Evolutionary conservation across 2,113 vertebrate genomes (phyloP), one percentile per base, ranked within the genome.

Genomic region (Colius striatus): DNA sequence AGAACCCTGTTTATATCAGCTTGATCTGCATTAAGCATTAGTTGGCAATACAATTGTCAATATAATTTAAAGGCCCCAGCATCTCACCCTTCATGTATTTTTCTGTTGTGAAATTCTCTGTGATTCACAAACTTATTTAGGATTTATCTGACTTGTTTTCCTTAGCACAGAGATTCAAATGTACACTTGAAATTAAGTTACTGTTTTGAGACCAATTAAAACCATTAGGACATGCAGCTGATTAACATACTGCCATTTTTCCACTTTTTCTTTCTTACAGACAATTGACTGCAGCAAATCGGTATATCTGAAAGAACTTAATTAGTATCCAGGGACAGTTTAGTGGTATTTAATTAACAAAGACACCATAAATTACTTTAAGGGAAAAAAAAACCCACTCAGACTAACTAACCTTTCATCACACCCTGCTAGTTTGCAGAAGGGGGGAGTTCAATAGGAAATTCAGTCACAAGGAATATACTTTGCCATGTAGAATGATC

Each of bases 1-100:
- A 96, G 84, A 85, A 70, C 78, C 74, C 58, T 96, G 96, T 93
- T 98, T 96, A 95, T 95, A 97, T 41, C 67, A 95, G 68, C 43
- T 85, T 75, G 15, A 88, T 92, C 77, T 89, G 38, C 53, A 82
- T 77, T 93, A 77, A 75, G 11, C 27, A 82, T 54, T 87, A 84
- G 54, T 38, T 94, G 79, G 67, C 75, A 94, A 50, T 71, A 62
- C 15, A 84, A 78, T 17, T 87, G 13, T 4, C 36, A 43, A 34
- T 62, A 34, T 62, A 75, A 92, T 60, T 92, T 82, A 78, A 93
- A 91, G 48, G 13, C 25, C n/a, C 4, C 3, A 20, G 27, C 16
- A 62, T 60, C 45, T 73, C 79, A 77, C 2, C 30, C 8, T 22
- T 80, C 19, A 30, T 72, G 29, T 26, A 50, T 73, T 83, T 2